A percentile compares a stretch with the other conserved stretches of the same genome.
These are phyloP conservation scores for Ptilonorhynchus violaceus DNA, from an alignment of 2,113 vertebrate species.

Conservation along the genomic window DNA sequence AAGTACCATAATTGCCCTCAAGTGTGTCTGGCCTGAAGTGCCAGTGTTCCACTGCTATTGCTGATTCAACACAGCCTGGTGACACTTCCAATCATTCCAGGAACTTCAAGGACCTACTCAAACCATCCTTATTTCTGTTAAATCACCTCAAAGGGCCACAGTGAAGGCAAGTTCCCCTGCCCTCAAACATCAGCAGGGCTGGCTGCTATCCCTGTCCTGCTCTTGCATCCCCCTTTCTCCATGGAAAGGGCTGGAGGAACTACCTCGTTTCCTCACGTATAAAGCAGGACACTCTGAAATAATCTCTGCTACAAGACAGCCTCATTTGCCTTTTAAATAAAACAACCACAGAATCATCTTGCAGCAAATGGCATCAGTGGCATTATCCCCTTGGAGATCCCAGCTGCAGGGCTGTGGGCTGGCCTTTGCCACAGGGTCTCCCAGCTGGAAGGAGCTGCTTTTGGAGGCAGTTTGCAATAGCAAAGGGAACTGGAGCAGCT, in stretches of 20 bases:
- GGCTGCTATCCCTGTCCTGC: not conserved
- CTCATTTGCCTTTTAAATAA: conserved; percentile 21
- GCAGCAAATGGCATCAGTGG: not conserved
- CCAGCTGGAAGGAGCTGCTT: not conserved
- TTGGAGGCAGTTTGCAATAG: not conserved
- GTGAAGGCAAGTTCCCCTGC: not conserved
- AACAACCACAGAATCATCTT: not conserved
- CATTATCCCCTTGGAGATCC: not conserved
- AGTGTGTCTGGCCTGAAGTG: not conserved
- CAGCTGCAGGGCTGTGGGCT: not conserved
- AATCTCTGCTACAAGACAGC: not conserved
- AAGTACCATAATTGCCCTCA: not conserved
- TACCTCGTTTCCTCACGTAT: not conserved
- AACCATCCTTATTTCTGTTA: not conserved
- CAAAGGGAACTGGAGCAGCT: not conserved
- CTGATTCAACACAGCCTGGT: not conserved
- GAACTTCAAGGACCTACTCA: not conserved
- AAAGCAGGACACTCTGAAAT: not conserved
- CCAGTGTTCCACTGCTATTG: not conserved
- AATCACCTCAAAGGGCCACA: not conserved
- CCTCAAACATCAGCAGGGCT: not conserved
- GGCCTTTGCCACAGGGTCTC: not conserved
- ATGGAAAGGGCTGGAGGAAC: not conserved
- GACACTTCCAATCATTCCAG: not conserved
- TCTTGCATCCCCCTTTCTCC: not conserved